Evolutionary conservation across 1,140 invertebrate species (phyloP).

Genomic region (Drosophila pectinifera): DNA sequence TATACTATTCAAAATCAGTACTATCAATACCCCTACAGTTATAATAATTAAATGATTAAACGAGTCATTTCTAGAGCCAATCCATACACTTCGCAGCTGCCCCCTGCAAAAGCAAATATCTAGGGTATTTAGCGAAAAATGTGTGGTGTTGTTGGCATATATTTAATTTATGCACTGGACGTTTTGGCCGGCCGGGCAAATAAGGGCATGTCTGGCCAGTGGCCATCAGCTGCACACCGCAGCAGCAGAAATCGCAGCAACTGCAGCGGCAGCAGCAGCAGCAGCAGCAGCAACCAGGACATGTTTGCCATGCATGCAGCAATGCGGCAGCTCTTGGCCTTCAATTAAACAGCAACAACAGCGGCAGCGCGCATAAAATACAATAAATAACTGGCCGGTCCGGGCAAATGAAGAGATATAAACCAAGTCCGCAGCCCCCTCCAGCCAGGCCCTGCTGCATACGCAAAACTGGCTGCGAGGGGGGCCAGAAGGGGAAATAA

Average conservation of each 20-base stretch:
- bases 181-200: slow-evolving; percentile 74
- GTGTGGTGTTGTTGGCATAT: slow-evolving; percentile 36
- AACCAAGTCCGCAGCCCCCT: slow-evolving; percentile 57
- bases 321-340: slow-evolving; percentile 81
- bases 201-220: slow-evolving; percentile 81
- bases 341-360: slow-evolving; percentile 76
- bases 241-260: slow-evolving; percentile 11
- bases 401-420: slow-evolving; percentile 80
- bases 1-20: neutral
- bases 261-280: neutral
- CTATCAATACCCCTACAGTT: neutral
- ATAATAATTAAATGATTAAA: slow-evolving; percentile 3
- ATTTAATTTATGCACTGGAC: slow-evolving; percentile 74
- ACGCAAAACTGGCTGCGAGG: slow-evolving; percentile 66
- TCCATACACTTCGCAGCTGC: neutral
- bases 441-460: slow-evolving; percentile 34
- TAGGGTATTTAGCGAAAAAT: slow-evolving; percentile 68
- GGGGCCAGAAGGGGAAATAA: slow-evolving; percentile 50
- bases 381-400: slow-evolving; percentile 78
- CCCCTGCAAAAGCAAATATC: slow-evolving; percentile 34
- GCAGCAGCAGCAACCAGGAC: slow-evolving; percentile 65
- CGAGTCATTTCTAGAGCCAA: neutral
- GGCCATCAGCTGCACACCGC: slow-evolving; percentile 70
- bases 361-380: slow-evolving; percentile 61
- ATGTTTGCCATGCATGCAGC: slow-evolving; percentile 82